Evolutionary conservation across 1,140 invertebrate species (phyloP).

Genomic region (Piezodorus guildinii): DNA sequence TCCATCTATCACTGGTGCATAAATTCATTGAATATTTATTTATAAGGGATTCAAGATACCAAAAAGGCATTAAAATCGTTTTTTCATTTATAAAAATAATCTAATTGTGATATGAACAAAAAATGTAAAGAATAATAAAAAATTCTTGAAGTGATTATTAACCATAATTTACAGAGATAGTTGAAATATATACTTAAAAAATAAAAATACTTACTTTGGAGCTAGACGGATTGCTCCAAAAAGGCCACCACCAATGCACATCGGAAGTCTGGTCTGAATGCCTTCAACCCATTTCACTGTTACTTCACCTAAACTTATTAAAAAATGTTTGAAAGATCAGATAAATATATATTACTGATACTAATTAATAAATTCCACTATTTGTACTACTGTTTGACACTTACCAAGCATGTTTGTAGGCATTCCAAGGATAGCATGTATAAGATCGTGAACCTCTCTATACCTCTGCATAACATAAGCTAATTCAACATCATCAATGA

Average conservation of each 20-base stretch:
- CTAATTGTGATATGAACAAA: no score
- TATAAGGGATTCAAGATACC: no score
- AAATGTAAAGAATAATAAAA: no score
- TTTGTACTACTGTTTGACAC: not conserved
- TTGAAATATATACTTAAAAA: no score
- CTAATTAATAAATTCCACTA: not conserved
- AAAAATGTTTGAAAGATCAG: not conserved
- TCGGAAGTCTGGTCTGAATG: slow-evolving; percentile 77
- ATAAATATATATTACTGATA: not conserved
- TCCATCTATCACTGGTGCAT: no score
- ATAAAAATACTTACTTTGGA: slow-evolving; percentile 53
- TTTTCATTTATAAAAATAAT: no score
- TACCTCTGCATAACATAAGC: slow-evolving; percentile 96
- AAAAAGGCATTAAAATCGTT: no score
- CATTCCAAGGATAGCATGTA: slow-evolving; percentile 83
- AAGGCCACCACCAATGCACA: slow-evolving; percentile 77
- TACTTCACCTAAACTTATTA: slow-evolving; percentile 53
- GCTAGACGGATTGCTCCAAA: slow-evolving; percentile 72
- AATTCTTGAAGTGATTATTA: no score
- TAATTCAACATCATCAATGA: slow-evolving; percentile 79
- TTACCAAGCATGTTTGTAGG: slow-evolving; percentile 90
- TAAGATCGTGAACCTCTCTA: slow-evolving; percentile 89
- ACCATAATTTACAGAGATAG: no score
- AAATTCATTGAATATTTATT: no score
- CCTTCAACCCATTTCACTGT: slow-evolving; percentile 96